phyloP scores from a whole-genome alignment of 1,140 invertebrate species.

The Oscheius sp. region DNA sequence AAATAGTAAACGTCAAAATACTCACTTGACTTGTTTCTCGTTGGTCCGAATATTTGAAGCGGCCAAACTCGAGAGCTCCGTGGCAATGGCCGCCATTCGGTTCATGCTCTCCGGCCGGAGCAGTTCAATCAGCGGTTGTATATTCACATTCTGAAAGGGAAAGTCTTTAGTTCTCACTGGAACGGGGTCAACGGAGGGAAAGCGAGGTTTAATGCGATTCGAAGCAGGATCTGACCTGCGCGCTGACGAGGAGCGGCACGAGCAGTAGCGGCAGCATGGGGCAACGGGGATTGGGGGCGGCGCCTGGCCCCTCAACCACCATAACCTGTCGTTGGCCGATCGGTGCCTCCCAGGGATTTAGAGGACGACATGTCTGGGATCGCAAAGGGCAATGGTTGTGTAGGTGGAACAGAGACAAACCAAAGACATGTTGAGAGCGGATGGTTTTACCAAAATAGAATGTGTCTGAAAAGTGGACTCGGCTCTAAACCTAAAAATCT shows the following conservation, averaged over 20 bases:
- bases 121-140: constrained; percentile 17
- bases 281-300: neutral
- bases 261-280: neutral
- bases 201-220: constrained; percentile 4
- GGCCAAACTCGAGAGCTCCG: constrained; percentile 20
- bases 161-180: neutral
- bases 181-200: neutral
- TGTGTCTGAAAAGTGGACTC: too few relatives aligned
- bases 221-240: neutral
- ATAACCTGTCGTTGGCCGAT: neutral
- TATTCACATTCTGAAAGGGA: constrained; percentile 23
- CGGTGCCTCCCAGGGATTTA: neutral
- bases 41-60: constrained; percentile 19
- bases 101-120: constrained; percentile 31
- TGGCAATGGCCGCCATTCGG: constrained; percentile 25
- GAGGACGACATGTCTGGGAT: too few relatives aligned
- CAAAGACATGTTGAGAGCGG: neutral
- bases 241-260: neutral
- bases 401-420: neutral
- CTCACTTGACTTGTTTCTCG: constrained; percentile 25
- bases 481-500: too few relatives aligned
- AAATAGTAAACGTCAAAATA: neutral
- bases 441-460: too few relatives aligned
- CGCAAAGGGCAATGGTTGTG: neutral
- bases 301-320: neutral